phyloP scores from a whole-genome alignment of 1,140 invertebrate genomes.

The Arctopsyche grandis region DNA sequence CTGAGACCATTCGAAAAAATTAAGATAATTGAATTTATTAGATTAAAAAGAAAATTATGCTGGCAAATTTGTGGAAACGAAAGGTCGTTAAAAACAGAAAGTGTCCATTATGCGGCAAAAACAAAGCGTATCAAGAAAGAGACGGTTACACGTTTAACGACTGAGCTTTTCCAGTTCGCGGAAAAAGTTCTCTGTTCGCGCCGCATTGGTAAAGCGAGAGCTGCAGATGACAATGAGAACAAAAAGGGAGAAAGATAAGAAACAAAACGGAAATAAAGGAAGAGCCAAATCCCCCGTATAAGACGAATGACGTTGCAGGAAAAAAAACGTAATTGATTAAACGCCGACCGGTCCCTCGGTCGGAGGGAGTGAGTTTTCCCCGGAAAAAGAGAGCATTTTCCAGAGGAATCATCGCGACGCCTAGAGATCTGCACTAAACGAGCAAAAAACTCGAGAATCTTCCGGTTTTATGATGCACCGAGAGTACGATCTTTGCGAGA shows the following conservation, averaged over 20 bases:
- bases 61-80: neutral
- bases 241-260: constrained; percentile 22
- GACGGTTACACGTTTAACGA: neutral
- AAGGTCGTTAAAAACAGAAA: constrained; percentile 25
- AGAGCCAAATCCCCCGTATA: constrained; percentile 30
- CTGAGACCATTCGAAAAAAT: neutral
- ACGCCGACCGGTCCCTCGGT: neutral
- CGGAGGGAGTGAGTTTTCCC: too few relatives aligned
- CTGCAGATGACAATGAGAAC: constrained; percentile 41
- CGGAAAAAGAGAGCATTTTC: neutral
- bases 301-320: constrained; percentile 37
- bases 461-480: constrained; percentile 17
- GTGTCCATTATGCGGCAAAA: constrained; percentile 11
- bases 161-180: neutral
- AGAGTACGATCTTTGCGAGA: neutral
- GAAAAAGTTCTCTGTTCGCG: constrained; percentile 17
- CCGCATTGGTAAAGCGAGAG: neutral
- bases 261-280: constrained; percentile 26
- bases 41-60: neutral
- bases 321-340: constrained; percentile 43
- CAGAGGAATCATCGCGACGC: neutral
- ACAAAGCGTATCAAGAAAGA: neutral
- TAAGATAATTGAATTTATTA: neutral
- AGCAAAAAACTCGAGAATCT: constrained; percentile 1
- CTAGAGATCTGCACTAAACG: neutral